These are phyloP conservation scores for Xiphydria camelus DNA, from an alignment of 2,888 invertebrate species.

Conservation along the genomic window DNA sequence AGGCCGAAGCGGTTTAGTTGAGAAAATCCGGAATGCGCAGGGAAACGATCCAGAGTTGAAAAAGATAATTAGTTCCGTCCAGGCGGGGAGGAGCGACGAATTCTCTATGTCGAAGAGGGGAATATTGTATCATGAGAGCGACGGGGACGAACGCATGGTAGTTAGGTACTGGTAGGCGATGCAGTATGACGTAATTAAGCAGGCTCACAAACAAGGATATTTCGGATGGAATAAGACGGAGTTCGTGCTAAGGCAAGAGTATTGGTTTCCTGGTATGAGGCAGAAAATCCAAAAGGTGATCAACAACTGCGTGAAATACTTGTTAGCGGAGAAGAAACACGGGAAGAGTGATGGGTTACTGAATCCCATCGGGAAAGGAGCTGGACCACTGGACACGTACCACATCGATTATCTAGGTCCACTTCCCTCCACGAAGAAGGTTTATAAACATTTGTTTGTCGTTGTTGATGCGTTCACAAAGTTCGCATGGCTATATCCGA, in stretches of 20 bases:
- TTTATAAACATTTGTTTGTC: slow-evolving; percentile 13
- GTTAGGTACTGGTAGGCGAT: too few species aligned
- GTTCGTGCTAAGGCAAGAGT: slow-evolving; percentile 13
- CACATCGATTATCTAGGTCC: slow-evolving; percentile 16
- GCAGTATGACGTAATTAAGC: too few species aligned
- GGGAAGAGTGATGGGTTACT: not conserved
- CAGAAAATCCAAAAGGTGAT: not conserved
- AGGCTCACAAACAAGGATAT: too few species aligned
- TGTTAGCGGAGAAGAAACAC: not conserved
- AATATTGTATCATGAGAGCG: too few species aligned
- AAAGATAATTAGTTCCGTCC: not conserved
- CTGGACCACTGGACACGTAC: slow-evolving; percentile 12
- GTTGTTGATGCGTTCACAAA: slow-evolving; percentile 17
- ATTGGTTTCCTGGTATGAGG: slow-evolving; percentile 14
- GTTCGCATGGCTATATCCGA: slow-evolving; percentile 19
- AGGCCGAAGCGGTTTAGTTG: slow-evolving; percentile 5
- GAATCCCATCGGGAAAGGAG: slow-evolving; percentile 7
- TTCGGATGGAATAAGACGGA: too few species aligned
- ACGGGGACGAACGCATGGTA: not conserved
- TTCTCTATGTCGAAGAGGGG: too few species aligned
- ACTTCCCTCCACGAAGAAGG: slow-evolving; percentile 12
- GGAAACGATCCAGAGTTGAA: not conserved
- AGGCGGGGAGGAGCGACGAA: slow-evolving; percentile 3
- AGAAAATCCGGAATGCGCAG: not conserved
- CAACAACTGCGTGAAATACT: not conserved